Evolutionary conservation across 2,113 vertebrate species (phyloP).

Genomic region (Ictidomys tridecemlineatus): DNA sequence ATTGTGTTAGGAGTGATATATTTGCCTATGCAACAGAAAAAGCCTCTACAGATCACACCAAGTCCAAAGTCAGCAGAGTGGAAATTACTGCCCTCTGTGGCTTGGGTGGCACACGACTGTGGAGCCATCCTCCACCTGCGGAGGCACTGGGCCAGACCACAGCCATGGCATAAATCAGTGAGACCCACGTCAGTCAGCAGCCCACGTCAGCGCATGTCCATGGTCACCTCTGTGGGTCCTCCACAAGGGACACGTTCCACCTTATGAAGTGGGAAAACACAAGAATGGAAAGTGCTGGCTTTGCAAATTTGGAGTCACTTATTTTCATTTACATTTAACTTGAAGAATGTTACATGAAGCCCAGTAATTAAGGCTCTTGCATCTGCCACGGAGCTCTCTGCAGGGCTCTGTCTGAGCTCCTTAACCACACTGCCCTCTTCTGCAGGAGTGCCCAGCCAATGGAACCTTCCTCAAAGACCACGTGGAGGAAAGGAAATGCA

Average conservation of each 20-base stretch:
- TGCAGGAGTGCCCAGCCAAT: background rate
- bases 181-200: background rate
- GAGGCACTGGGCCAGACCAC: fast-evolving
- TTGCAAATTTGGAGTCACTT: background rate
- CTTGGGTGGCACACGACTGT: fast-evolving
- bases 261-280: background rate
- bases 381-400: background rate
- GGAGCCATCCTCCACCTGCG: background rate
- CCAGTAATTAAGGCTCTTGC: background rate
- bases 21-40: background rate
- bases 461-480: background rate
- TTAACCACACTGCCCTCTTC: background rate
- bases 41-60: background rate
- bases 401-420: background rate
- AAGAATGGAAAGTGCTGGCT: background rate
- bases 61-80: fast-evolving
- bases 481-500: background rate
- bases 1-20: background rate
- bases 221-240: background rate
- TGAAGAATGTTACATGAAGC: background rate
- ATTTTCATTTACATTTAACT: background rate
- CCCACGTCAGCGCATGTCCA: background rate
- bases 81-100: too few species aligned
- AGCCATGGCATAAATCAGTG: background rate
- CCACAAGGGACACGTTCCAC: background rate